Percentiles rank a stretch among this genome's conserved stretches.
Conservation (phyloP, 2,797 vertebrate genomes). For the Anguilla obscura region DNA sequence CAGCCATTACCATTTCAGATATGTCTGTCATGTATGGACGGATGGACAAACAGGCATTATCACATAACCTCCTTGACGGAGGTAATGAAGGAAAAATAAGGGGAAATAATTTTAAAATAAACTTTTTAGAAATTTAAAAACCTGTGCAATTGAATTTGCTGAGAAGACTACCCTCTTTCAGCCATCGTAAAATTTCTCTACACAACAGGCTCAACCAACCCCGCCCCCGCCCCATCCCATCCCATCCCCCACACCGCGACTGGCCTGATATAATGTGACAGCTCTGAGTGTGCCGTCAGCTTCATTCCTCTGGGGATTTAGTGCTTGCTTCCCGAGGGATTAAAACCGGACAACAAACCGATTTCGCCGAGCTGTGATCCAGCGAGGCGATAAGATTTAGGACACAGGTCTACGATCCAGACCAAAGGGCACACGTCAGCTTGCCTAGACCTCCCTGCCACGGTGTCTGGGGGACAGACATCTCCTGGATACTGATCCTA, state of each 20-base stretch:
- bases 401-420: not conserved
- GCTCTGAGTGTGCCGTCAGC: slow-evolving; percentile 39
- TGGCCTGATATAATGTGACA: slow-evolving; percentile 18
- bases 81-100: not conserved
- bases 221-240: slow-evolving; percentile 36
- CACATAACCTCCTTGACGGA: no score
- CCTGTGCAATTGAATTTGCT: not conserved
- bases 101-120: no score
- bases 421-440: not conserved
- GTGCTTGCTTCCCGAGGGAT: slow-evolving; percentile 38
- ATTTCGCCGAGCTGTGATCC: slow-evolving; percentile 10
- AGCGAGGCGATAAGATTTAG: not conserved
- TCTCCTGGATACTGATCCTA: not conserved
- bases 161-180: slow-evolving; percentile 1
- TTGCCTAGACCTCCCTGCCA: not conserved
- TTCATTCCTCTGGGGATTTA: slow-evolving; percentile 47
- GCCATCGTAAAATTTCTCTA: slow-evolving; percentile 3
- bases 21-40: no score
- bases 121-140: not conserved
- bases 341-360: slow-evolving; percentile 31
- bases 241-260: not conserved
- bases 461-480: not conserved
- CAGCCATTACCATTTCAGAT: no score
- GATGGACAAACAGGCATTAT: no score
- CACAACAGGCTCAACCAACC: slow-evolving; percentile 23